These are phyloP conservation scores for Martes martes DNA, from an alignment of 2,113 vertebrate genomes.

Conservation along the genomic window DNA sequence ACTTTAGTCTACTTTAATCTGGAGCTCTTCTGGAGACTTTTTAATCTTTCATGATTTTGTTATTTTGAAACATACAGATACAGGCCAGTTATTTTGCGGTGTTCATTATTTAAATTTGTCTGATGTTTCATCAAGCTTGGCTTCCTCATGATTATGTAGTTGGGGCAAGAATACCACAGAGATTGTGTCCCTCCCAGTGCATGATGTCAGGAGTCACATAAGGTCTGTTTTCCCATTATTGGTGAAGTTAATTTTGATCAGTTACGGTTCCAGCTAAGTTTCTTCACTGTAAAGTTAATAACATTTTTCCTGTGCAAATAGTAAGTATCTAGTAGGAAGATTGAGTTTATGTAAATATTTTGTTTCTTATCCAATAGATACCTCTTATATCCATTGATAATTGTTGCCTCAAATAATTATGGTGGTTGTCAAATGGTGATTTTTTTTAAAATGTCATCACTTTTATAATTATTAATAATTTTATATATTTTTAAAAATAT, in stretches of 20 bases:
- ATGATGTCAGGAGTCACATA: background rate
- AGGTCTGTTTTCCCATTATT: background rate
- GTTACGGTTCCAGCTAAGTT: background rate
- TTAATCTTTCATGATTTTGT: background rate
- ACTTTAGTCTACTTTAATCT: background rate
- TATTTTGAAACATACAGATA: background rate
- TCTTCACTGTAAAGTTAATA: background rate
- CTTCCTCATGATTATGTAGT: background rate
- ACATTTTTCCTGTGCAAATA: background rate
- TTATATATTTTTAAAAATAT: background rate
- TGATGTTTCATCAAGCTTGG: background rate
- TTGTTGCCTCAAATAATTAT: background rate
- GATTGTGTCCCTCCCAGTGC: background rate
- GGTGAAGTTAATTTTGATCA: background rate
- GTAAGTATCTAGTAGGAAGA: background rate
- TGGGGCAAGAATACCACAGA: background rate
- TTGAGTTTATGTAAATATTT: background rate
- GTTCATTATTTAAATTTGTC: background rate
- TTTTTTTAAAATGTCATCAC: background rate
- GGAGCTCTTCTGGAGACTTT: background rate
- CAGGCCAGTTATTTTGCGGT: background rate
- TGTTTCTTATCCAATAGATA: background rate
- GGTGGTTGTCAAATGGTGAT: background rate
- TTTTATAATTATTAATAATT: background rate
- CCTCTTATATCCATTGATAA: background rate